phyloP scores from a whole-genome alignment of 2,113 vertebrate species.

The Vimba vimba region DNA sequence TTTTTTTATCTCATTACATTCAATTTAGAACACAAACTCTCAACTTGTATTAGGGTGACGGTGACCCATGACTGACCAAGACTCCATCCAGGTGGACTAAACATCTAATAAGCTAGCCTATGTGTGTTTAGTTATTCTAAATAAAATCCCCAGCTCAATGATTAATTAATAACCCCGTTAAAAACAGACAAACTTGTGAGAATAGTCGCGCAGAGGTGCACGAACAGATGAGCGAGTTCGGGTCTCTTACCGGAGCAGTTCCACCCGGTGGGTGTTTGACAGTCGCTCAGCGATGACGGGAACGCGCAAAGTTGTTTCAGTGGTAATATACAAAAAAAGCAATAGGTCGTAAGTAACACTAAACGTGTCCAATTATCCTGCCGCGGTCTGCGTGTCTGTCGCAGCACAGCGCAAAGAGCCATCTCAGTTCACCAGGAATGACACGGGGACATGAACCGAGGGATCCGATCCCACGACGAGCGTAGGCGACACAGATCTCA shows the following conservation, averaged over 20 bases:
- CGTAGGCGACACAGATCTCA: conserved; percentile 40
- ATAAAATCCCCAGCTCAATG: not conserved
- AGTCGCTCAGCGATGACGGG: conserved; percentile 85
- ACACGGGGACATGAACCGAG: conserved; percentile 36
- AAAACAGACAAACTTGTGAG: conserved; percentile 3
- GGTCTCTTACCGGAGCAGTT: conserved; percentile 82
- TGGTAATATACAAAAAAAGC: conserved; percentile 58
- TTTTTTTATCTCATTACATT: not conserved
- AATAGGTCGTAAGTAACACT: conserved; percentile 40
- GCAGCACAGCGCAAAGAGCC: conserved; percentile 36
- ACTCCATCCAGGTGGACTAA: not conserved
- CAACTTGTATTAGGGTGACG: not conserved
- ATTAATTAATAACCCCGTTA: not conserved
- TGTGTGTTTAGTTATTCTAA: not conserved
- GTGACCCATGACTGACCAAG: not conserved
- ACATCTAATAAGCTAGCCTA: not conserved
- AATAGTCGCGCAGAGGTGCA: not conserved
- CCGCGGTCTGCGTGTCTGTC: conserved; percentile 34
- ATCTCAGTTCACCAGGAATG: conserved; percentile 48
- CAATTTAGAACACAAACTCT: not conserved
- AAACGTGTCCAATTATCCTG: conserved; percentile 25
- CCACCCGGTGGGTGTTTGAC: conserved; percentile 85
- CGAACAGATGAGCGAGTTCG: not conserved
- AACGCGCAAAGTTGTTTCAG: conserved; percentile 76
- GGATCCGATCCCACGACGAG: conserved; percentile 18